phyloP scores from a whole-genome alignment of 2,888 invertebrate species.

The Chalcosyrphus nemorum region DNA sequence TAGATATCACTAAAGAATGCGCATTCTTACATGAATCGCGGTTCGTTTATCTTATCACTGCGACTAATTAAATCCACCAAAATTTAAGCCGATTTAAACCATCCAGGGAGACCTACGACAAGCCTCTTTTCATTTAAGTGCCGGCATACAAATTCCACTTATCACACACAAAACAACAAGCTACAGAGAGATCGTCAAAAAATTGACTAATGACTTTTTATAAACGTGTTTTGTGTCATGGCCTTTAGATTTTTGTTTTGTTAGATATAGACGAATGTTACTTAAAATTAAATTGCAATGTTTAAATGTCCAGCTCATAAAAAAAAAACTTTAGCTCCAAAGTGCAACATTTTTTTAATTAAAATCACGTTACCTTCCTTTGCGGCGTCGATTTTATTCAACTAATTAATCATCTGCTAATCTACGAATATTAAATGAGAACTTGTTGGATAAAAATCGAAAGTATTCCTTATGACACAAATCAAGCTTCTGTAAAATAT shows the following conservation, averaged over 20 bases:
- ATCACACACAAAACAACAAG: too few species aligned
- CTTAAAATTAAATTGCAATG: neutral
- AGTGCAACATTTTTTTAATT: too few species aligned
- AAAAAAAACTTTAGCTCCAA: too few species aligned
- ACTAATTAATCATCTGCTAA: neutral
- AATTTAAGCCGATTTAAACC: neutral
- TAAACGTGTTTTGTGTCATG: neutral
- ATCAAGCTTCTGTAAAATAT: slow-evolving; percentile 48
- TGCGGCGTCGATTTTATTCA: too few species aligned
- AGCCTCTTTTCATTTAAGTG: neutral
- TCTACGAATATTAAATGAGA: neutral
- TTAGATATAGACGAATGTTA: neutral
- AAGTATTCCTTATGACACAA: slow-evolving; percentile 49
- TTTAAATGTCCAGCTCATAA: too few species aligned
- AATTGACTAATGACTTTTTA: slow-evolving; percentile 3
- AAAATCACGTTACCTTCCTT: too few species aligned
- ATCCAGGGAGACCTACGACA: neutral
- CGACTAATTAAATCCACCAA: neutral
- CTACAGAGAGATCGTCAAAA: slow-evolving; percentile 2
- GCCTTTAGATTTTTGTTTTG: neutral
- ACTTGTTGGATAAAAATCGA: slow-evolving; percentile 15
- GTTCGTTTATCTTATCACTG: neutral
- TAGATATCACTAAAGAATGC: too few species aligned
- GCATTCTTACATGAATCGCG: too few species aligned
- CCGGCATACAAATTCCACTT: neutral